Evolutionary conservation across 2,888 invertebrate genomes (phyloP), one percentile per base, ranked within the genome.

Genomic region (Megalurothrips usitatus): DNA sequence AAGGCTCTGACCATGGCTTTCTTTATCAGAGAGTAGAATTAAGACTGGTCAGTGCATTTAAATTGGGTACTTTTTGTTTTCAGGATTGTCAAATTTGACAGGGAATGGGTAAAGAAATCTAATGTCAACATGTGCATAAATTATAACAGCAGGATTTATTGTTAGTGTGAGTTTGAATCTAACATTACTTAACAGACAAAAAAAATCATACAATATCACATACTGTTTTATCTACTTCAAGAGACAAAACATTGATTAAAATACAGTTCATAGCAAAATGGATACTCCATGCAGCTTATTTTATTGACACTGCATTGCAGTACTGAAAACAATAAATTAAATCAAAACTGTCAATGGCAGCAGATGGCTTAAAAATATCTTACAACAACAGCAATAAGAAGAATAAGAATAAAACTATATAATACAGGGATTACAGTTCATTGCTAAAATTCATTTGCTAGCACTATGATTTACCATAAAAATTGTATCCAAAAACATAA

Each of bases 191-290:
- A 26, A 75, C 68, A 75, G 23, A 75, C 23, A 23, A 75, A 75
- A 68, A 75, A 26, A 9, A 23, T 75, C 68, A 26, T 75, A 75
- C 68, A 75, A 75, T 75, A 75, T 75, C 68, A 75, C 68, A 75
- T 75, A 75, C 26, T 75, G 68, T 75, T 75, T 75, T 26, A 75
- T 75, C 68, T 75, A 75, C 23, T 26, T 12, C 12, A 75, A 75
- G 68, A 75, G 68, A 75, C 26, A 75, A 75, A 75, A 75, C 68
- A 75, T 26, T 26, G 68, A 75, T 75, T 75, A 75, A 75, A 75
- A 75, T 75, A 75, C 26, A 75, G 12, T 75, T 75, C 23, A 26
- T 75, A 75, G 68, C 26, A 75, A 10, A 23, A 75, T 26, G 68
- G 68, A 75, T 75, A 26, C 68, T 75, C 26, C 68, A 26, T 75